These are phyloP conservation scores for Lasioglossum zephyrum DNA, from an alignment of 2,888 invertebrate species.

Conservation along the genomic window DNA sequence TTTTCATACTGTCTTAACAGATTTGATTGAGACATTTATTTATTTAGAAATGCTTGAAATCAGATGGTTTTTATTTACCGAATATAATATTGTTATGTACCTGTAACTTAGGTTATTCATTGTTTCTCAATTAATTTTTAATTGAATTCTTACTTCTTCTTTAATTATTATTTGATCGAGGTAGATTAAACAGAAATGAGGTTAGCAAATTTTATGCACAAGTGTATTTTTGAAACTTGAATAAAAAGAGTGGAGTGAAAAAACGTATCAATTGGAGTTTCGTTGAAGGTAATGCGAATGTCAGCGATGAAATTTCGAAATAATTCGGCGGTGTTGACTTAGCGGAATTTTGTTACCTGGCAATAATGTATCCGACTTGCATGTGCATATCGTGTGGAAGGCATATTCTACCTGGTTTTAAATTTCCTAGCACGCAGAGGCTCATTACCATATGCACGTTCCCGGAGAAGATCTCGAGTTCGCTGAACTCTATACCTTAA, in stretches of 20 bases:
- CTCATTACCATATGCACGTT: constrained; percentile 73
- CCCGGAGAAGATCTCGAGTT: constrained; percentile 61
- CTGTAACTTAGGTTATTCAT: not conserved
- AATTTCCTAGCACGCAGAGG: constrained; percentile 74
- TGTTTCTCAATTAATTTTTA: not conserved
- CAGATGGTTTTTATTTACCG: not conserved
- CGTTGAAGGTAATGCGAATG: not conserved
- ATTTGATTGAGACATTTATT: not conserved
- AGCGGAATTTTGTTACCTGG: constrained; percentile 55
- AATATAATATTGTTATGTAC: not conserved
- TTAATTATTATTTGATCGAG: not conserved
- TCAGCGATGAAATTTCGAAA: constrained; percentile 33
- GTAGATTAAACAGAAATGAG: not conserved
- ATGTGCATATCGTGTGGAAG: constrained; percentile 60
- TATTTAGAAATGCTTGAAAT: not conserved
- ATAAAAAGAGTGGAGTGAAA: too few relatives aligned
- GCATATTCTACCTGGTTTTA: constrained; percentile 68
- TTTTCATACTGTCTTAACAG: not conserved
- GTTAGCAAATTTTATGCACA: not conserved
- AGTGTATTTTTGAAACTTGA: too few relatives aligned
- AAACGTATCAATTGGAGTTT: not conserved
- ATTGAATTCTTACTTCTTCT: not conserved
- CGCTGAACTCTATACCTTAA: constrained; percentile 68
- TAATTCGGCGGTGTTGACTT: constrained; percentile 35
- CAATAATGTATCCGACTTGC: constrained; percentile 52